phyloP scores from a whole-genome alignment of 37 sponge, comb jelly and placozoan species.

The Dysidea cf. avara region DNA sequence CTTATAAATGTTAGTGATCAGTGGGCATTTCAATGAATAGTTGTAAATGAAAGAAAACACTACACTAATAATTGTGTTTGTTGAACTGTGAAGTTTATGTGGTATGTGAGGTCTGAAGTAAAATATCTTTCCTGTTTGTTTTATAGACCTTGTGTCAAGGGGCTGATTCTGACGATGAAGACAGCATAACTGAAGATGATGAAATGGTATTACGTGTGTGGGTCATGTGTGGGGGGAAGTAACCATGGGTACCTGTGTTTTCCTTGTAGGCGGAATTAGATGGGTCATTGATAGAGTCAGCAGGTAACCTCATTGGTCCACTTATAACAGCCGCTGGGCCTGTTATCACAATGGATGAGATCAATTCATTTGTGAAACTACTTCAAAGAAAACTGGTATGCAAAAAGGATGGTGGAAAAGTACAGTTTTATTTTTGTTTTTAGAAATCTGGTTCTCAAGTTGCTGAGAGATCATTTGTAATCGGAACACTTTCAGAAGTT shows the following conservation, averaged over 20 bases:
- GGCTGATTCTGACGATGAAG: constrained; percentile 13
- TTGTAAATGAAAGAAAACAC: too few species aligned
- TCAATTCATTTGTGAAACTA: constrained; percentile 22
- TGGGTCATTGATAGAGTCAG: constrained; percentile 54
- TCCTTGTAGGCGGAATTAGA: constrained; percentile 60
- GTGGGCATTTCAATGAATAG: too few species aligned
- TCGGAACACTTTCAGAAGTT: constrained; percentile 88
- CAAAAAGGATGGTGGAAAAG: neutral
- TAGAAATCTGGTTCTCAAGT: constrained; percentile 12
- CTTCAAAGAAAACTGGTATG: constrained; percentile 50
- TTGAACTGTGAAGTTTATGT: neutral
- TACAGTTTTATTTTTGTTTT: neutral
- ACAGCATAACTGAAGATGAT: neutral
- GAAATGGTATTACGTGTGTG: neutral
- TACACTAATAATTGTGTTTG: neutral
- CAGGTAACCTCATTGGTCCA: constrained; percentile 55
- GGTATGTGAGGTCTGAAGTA: neutral
- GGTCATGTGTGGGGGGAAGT: too few species aligned
- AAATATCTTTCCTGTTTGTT: neutral
- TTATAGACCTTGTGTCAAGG: constrained; percentile 63
- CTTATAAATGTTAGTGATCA: too few species aligned
- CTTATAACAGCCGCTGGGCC: constrained; percentile 49
- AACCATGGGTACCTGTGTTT: neutral
- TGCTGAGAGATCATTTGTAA: constrained; percentile 67
- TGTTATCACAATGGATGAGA: constrained; percentile 12